Evolutionary conservation across 2,888 invertebrate genomes (phyloP).

Genomic region (Lepidocyrtinus sp.): DNA sequence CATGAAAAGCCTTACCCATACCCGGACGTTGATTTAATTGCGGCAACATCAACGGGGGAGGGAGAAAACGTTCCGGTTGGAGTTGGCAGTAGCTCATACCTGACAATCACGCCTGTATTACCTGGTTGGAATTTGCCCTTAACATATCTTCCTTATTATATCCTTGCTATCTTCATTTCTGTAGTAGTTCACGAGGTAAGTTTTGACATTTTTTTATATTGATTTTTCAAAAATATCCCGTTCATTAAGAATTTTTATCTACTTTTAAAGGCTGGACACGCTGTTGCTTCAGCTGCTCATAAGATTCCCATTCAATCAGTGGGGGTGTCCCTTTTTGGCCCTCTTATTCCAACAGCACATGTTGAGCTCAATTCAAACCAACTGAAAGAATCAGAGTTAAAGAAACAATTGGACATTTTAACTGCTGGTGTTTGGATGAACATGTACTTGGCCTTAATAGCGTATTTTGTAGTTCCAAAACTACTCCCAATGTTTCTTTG

Average conservation of each 20-base stretch:
- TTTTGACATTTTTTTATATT: no score
- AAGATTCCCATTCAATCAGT: slow-evolving; percentile 68
- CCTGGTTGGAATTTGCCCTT: slow-evolving; percentile 69
- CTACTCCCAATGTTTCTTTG: slow-evolving; percentile 65
- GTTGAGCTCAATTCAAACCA: slow-evolving; percentile 69
- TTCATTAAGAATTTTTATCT: no score
- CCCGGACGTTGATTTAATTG: slow-evolving; percentile 67
- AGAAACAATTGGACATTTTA: slow-evolving; percentile 68
- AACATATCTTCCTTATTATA: slow-evolving; percentile 68
- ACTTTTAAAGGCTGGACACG: slow-evolving; percentile 68
- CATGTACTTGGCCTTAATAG: slow-evolving; percentile 66
- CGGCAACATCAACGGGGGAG: slow-evolving; percentile 43
- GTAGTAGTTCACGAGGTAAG: slow-evolving; percentile 70
- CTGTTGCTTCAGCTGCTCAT: slow-evolving; percentile 68
- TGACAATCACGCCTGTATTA: slow-evolving; percentile 68
- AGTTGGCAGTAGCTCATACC: slow-evolving; percentile 48
- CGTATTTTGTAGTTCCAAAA: slow-evolving; percentile 68
- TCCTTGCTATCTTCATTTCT: slow-evolving; percentile 69
- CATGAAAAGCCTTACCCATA: slow-evolving; percentile 62
- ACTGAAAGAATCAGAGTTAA: slow-evolving; percentile 63
- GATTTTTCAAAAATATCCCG: no score
- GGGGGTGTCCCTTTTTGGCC: slow-evolving; percentile 69
- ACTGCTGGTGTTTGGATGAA: slow-evolving; percentile 70
- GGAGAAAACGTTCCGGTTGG: neutral
- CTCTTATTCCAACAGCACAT: slow-evolving; percentile 67